Conservation (phyloP, 1,140 invertebrate species). For the Anagrus nilaparvatae region DNA sequence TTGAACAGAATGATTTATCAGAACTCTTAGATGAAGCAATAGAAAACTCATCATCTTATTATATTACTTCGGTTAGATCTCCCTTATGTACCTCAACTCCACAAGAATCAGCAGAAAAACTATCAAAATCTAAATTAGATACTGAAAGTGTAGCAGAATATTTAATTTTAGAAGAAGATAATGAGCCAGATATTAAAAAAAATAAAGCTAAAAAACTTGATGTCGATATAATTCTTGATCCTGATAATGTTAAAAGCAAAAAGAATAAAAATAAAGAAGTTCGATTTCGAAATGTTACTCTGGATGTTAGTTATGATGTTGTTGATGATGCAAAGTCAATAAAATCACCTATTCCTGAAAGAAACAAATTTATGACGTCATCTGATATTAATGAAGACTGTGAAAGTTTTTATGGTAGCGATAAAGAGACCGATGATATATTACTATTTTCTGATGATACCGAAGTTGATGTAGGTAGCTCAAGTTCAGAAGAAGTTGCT, state of each 20-base stretch:
- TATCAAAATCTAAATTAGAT: constrained; percentile 16
- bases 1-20: background rate
- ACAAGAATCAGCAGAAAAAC: too few species aligned
- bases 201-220: background rate
- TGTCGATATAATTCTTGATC: too few species aligned
- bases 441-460: constrained; percentile 61
- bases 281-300: constrained; percentile 19
- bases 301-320: constrained; percentile 20
- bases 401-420: constrained; percentile 54
- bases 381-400: constrained; percentile 36
- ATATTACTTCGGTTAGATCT: background rate
- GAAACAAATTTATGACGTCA: constrained; percentile 21
- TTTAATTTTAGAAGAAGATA: constrained; percentile 29
- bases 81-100: constrained; percentile 1
- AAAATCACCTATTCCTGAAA: constrained; percentile 22
- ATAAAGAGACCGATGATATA: constrained; percentile 55
- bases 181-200: background rate
- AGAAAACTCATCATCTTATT: background rate
- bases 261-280: too few species aligned
- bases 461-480: constrained; percentile 39
- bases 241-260: too few species aligned
- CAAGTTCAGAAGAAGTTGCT: constrained; percentile 35
- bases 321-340: constrained; percentile 23
- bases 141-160: constrained; percentile 31
- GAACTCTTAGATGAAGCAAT: constrained; percentile 6